Conservation (phyloP, 2,888 invertebrate species). For the Epirrita christyi region DNA sequence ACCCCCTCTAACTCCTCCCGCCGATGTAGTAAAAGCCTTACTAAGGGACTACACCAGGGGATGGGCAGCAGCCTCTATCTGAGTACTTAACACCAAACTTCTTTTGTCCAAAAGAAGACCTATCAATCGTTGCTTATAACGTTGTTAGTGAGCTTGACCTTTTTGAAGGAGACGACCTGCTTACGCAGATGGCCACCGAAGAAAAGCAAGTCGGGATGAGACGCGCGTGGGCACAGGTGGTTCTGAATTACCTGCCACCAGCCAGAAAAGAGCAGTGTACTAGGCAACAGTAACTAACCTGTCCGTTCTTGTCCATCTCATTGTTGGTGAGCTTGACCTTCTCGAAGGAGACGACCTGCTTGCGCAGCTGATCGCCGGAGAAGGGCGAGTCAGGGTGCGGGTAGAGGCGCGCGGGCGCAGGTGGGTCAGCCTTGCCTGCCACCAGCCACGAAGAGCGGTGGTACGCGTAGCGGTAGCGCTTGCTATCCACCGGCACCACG, state of each 20-base stretch:
- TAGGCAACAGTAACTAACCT: constrained; percentile 87
- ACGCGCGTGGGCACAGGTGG: constrained; percentile 96
- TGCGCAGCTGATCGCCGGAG: constrained; percentile 96
- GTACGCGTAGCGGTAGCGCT: constrained; percentile 98
- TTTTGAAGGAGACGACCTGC: constrained; percentile 99
- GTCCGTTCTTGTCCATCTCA: constrained; percentile 98
- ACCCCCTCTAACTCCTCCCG: no score
- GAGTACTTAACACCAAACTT: no score
- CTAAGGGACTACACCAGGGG: no score
- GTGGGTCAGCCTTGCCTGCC: constrained; percentile 99
- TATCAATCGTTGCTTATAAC: constrained; percentile 58
- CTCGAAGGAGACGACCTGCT: constrained; percentile 99
- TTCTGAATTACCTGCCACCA: constrained; percentile 90
- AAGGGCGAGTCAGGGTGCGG: constrained; percentile 98
- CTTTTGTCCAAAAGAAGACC: no score
- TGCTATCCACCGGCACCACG: constrained; percentile 98
- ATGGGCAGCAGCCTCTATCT: no score
- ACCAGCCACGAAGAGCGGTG: constrained; percentile 99
- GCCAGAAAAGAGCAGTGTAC: no score
- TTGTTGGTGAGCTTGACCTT: constrained; percentile 99
- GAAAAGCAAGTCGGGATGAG: constrained; percentile 98
- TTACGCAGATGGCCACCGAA: constrained; percentile 97
- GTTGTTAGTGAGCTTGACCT: constrained; percentile 99
- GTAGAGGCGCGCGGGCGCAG: constrained; percentile 96
- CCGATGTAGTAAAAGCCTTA: no score